Base-by-base conservation (phyloP, 37 sponge, comb jelly and placozoan species). In the Cladorhizidae sp. region DNA sequence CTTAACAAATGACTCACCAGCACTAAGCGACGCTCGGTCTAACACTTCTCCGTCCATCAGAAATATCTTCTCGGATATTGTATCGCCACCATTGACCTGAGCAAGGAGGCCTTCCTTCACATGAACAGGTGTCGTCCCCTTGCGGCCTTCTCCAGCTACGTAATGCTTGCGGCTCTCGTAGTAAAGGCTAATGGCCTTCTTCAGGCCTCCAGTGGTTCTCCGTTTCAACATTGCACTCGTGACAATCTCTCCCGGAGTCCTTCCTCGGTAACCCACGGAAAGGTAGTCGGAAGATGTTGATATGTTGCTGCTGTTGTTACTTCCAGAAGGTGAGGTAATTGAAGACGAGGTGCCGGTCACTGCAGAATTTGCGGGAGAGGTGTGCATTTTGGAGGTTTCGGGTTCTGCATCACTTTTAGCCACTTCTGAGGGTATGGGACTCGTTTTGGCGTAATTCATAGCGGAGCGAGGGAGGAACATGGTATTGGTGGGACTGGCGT, bases 151-250 rank as follows among this genome's bases (percentile, higher is more conserved):
- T 7, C 9, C 12, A 41, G 8, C 67, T 7, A 38, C 9, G 23
- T 26, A 45, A 58, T 74, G 55, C 73, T 52, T 71, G 51, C 64
- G 57, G 62, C 55, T 88, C 73, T 88, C 83, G 65, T 88, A 83
- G 77, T 88, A 88, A 51, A 75, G 21, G 23, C 22, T 82, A 51
- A 88, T 54, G 21, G 78, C 74, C 63, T 65, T 57, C 67, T 64
- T 82, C 1, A 88, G 64, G 3, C 88, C 88, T 21, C 88, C 83
- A 1, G 63, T 17, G 18, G 62, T 41, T 51, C 18, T 73, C n/a
- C 72, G 43, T 33, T 68, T 79, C 29, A 39, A 26, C 37, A 79
- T 26, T 2, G 57, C 70, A 51, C 69, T 17, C 23, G 80, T 54
- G 11, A 79, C 80, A 35, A 79, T 79, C 35, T 79, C 69, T 9